Base-by-base conservation (phyloP, 2,888 invertebrate genomes). In the Lamellibrachia columna region DNA sequence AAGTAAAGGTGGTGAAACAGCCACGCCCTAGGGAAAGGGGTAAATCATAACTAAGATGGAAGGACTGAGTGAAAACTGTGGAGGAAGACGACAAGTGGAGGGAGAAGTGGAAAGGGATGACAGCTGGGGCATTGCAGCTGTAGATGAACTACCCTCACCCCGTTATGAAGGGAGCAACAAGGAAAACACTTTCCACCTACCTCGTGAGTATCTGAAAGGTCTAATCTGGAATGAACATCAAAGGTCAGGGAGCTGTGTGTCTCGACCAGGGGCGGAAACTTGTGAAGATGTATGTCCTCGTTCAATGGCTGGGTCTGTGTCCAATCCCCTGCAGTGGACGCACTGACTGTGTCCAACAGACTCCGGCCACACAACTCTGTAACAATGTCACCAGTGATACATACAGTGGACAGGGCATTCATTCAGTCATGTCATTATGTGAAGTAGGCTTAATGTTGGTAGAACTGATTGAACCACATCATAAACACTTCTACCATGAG, bases 201-300 rank as follows among this genome's bases (percentile, higher is more conserved):
- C 95, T 96, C 96, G 92, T 96, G 96, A 92, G 95, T 93, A 15
- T 95, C 95, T 53, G 94, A 94, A 15, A 96, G 94, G 93, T 95
- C 94, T 7, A 95, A 94, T 90, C 94, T 93, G n/a, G 94, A 94
- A 91, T 94, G 94, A 28, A 94, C 94, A 92, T 95, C 95, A 93
- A 95, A 95, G 93, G 94, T 94, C 40, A 96, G 93, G 91, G 93
- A 93, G 52, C 94, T 93, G 92, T 96, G 96, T 7, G 95, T 94
- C 7, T 95, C 92, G n/a, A 93, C 75, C 9, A 96, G 94, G 58
- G 96, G 95, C n/a, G 95, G 94, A 93, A 96, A 95, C 92, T 95
- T 95, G 90, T 95, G 95, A 92, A 96, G 94, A 92, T 95, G 95
- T 40, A 95, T 94, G 93, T 96, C 96, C 93, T 96, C 96, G 52